These are phyloP conservation scores for Kradibia gibbosae DNA, from an alignment of 1,140 invertebrate genomes.

Conservation along the genomic window DNA sequence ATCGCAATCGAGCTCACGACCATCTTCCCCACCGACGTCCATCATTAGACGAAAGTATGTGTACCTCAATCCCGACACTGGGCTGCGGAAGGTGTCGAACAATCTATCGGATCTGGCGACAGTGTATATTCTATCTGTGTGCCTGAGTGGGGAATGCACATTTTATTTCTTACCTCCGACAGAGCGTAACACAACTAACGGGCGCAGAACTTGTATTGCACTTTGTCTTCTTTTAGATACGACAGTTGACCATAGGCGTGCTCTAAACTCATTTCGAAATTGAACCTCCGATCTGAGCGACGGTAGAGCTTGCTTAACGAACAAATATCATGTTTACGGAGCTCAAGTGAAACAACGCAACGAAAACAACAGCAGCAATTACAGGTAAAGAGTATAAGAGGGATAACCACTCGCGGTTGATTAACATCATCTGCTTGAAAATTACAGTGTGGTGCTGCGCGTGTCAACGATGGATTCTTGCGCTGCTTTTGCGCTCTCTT, in stretches of 20 bases:
- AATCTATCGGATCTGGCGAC: slow-evolving; percentile 62
- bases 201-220: background rate
- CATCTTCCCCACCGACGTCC: too few relatives aligned
- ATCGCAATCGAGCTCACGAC: too few relatives aligned
- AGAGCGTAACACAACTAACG: background rate
- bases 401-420: background rate
- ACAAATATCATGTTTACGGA: background rate
- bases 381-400: background rate
- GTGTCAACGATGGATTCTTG: too few relatives aligned
- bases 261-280: background rate
- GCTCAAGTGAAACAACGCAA: too few relatives aligned
- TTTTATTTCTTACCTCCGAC: too few relatives aligned
- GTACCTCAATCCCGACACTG: too few relatives aligned
- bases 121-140: slow-evolving; percentile 61
- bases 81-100: slow-evolving; percentile 61
- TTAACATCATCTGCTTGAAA: too few relatives aligned
- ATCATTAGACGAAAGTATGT: too few relatives aligned
- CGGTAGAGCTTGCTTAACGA: background rate
- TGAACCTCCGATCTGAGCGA: background rate
- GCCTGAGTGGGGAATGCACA: too few relatives aligned
- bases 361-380: too few relatives aligned
- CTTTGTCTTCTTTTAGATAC: background rate
- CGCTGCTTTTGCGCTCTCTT: too few relatives aligned
- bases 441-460: too few relatives aligned
- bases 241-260: background rate